Percentiles rank a stretch among this genome's conserved stretches.
phyloP scores from a whole-genome alignment of 2,113 vertebrate species.

The Triplophysa dalaica region DNA sequence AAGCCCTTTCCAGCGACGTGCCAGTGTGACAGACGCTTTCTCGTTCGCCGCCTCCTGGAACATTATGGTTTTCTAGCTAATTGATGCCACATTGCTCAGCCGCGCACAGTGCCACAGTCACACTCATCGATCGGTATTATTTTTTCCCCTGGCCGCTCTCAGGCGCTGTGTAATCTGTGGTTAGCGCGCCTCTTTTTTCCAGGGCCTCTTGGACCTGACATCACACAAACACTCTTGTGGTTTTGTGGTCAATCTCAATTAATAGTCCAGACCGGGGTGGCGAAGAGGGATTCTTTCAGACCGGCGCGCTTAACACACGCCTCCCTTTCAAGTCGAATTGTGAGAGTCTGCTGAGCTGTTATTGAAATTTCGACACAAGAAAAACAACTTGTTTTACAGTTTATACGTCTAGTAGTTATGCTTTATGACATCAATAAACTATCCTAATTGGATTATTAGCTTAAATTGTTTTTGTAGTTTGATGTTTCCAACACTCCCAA shows the following conservation, averaged over 20 bases:
- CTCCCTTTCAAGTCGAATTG: slow-evolving; percentile 73
- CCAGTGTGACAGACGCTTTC: slow-evolving; percentile 56
- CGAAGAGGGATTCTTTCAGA: slow-evolving; percentile 73
- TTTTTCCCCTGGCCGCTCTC: slow-evolving; percentile 55
- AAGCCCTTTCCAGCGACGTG: slow-evolving; percentile 41
- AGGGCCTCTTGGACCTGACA: slow-evolving; percentile 73
- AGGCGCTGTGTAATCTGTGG: slow-evolving; percentile 77
- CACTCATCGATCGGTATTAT: slow-evolving; percentile 57
- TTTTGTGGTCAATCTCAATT: slow-evolving; percentile 77
- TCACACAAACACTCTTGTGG: slow-evolving; percentile 80
- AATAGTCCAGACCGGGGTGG: slow-evolving; percentile 75
- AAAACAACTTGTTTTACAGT: slow-evolving; percentile 58
- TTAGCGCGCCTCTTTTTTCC: slow-evolving; percentile 80
- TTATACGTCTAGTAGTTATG: slow-evolving; percentile 55
- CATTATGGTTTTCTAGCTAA: slow-evolving; percentile 55
- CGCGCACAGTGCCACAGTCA: slow-evolving; percentile 52
- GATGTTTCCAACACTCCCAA: slow-evolving; percentile 39
- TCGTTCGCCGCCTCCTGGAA: slow-evolving; percentile 48
- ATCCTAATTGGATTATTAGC: slow-evolving; percentile 58
- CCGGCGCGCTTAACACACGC: slow-evolving; percentile 76
- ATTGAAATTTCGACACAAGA: slow-evolving; percentile 54
- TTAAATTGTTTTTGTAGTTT: slow-evolving; percentile 56
- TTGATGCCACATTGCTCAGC: slow-evolving; percentile 58
- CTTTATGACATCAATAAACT: slow-evolving; percentile 63
- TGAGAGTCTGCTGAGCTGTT: slow-evolving; percentile 44